Percentiles rank a stretch among this genome's conserved stretches.
Conservation (phyloP, 1,140 invertebrate species). For the Danaus plexippus region DNA sequence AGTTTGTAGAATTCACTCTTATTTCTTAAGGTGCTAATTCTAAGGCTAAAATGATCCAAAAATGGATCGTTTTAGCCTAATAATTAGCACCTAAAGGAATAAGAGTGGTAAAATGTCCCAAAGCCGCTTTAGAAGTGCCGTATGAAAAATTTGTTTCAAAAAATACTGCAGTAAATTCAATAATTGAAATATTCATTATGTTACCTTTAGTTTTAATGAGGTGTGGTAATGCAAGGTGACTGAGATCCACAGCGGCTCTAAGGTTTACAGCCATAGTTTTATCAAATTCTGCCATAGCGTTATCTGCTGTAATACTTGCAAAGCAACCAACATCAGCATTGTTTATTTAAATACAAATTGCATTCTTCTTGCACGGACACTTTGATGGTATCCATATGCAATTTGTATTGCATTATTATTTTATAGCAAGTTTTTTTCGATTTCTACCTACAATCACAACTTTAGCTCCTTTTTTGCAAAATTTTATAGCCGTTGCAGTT, state of each 20-base stretch:
- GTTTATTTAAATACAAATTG: conserved; percentile 79
- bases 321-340: conserved; percentile 79
- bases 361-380: no score
- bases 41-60: conserved; percentile 80
- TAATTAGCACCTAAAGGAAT: conserved; percentile 83
- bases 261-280: conserved; percentile 80
- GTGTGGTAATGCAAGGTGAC: conserved; percentile 79
- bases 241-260: conserved; percentile 78
- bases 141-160: conserved; percentile 20
- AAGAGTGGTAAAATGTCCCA: conserved; percentile 69
- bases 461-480: conserved; percentile 80
- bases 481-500: conserved; percentile 78
- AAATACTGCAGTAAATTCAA: conserved; percentile 72
- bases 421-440: conserved; percentile 60
- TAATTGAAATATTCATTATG: conserved; percentile 85
- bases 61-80: conserved; percentile 80
- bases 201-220: conserved; percentile 78
- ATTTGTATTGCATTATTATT: no score
- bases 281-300: conserved; percentile 79
- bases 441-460: conserved; percentile 82
- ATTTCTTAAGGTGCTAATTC: conserved; percentile 83
- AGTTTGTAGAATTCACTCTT: conserved; percentile 87
- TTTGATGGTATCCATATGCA: no score
- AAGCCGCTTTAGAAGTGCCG: conserved; percentile 32
- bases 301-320: conserved; percentile 77